Conservation (phyloP, 2,797 vertebrate genomes). For the Megaceryle alcyon region DNA sequence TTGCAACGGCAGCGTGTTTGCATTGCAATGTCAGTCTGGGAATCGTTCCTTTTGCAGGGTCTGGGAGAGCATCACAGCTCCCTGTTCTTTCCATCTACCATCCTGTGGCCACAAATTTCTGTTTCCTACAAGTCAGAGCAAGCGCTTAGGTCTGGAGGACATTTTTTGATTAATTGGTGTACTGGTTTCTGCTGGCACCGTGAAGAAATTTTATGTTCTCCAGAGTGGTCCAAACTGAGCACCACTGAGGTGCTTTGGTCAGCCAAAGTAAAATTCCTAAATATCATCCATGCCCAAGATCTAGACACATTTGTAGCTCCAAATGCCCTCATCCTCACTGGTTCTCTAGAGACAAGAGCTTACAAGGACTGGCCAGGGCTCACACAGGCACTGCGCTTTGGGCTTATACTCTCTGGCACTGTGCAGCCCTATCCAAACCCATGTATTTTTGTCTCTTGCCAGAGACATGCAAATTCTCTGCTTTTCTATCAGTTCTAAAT, state of each 20-base stretch:
- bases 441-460: not conserved
- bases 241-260: not conserved
- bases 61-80: not conserved
- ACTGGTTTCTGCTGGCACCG: not conserved
- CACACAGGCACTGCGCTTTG: not conserved
- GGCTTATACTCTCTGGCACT: not conserved
- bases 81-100: not conserved
- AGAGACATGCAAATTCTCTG: not conserved
- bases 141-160: not conserved
- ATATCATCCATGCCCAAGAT: not conserved
- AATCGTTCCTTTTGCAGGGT: not conserved
- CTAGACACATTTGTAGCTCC: not conserved
- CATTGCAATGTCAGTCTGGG: not conserved
- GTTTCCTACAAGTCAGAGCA: not conserved
- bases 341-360: not conserved
- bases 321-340: not conserved
- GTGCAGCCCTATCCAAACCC: not conserved
- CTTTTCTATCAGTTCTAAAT: not conserved
- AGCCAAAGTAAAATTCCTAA: not conserved
- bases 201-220: not conserved
- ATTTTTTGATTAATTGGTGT: not conserved
- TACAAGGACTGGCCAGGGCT: not conserved
- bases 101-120: not conserved
- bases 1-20: not conserved
- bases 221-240: not conserved